Percentiles rank a stretch among this genome's conserved stretches.
Conservation (phyloP, 2,797 vertebrate species). For the Falco columbarius region DNA sequence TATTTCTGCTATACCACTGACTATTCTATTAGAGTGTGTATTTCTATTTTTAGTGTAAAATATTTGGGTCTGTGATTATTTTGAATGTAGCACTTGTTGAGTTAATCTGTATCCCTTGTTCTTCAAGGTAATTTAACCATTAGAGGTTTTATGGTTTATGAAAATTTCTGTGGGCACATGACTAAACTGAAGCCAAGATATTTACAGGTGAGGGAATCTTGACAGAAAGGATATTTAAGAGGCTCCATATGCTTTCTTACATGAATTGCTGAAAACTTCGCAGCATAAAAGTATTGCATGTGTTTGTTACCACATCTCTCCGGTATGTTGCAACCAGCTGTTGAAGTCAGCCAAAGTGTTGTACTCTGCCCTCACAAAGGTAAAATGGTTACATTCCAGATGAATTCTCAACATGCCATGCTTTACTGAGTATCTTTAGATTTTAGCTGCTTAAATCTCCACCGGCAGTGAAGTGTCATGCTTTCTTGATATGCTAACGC, state of each 20-base stretch:
- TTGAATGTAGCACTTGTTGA: not conserved
- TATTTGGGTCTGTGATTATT: not conserved
- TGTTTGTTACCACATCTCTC: not conserved
- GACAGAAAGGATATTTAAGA: not conserved
- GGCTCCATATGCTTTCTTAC: not conserved
- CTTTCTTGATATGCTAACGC: not conserved
- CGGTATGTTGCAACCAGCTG: not conserved
- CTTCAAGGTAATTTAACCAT: conserved; percentile 80
- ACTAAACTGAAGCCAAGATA: conserved; percentile 81
- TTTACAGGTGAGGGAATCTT: conserved; percentile 76
- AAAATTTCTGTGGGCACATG: conserved; percentile 83
- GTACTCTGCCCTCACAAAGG: not conserved
- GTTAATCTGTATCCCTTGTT: not conserved
- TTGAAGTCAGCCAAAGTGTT: not conserved
- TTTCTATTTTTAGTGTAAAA: not conserved
- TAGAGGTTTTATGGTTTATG: conserved; percentile 76
- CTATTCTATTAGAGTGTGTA: not conserved
- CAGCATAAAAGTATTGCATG: not conserved
- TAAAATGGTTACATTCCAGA: not conserved
- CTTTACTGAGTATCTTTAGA: not conserved
- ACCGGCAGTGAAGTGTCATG: not conserved
- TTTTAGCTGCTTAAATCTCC: not conserved
- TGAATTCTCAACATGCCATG: not conserved
- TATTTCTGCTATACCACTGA: not conserved
- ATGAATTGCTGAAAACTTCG: not conserved